Conservation (phyloP, 2,113 vertebrate genomes). For the Pollachius pollachius region DNA sequence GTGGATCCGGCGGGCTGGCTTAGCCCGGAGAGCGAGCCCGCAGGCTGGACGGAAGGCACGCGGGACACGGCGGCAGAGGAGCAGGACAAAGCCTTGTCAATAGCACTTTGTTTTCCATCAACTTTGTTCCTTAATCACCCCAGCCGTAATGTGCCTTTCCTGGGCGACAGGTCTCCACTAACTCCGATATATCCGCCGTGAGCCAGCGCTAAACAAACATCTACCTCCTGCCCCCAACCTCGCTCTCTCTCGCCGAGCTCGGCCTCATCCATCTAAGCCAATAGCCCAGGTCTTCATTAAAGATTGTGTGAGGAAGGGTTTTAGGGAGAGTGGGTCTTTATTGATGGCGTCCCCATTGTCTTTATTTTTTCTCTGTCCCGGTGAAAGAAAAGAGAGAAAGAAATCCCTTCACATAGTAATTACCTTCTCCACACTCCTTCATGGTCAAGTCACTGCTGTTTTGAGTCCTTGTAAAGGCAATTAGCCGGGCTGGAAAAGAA, state of each 20-base stretch:
- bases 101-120: conserved; percentile 72
- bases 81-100: conserved; percentile 71
- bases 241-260: conserved; percentile 44
- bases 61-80: conserved; percentile 42
- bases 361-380: conserved; percentile 35
- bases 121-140: conserved; percentile 74
- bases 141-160: conserved; percentile 61
- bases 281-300: conserved; percentile 74
- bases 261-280: conserved; percentile 68
- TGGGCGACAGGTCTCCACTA: conserved; percentile 48
- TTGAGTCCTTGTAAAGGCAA: conserved; percentile 56
- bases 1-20: conserved; percentile 64
- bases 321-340: conserved; percentile 62
- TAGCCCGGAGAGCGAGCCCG: conserved; percentile 57
- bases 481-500: conserved; percentile 43
- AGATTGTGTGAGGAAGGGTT: conserved; percentile 57
- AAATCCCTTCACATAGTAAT: conserved; percentile 58
- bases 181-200: conserved; percentile 65
- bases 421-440: conserved; percentile 51
- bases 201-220: conserved; percentile 68
- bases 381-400: conserved; percentile 23
- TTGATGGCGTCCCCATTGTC: conserved; percentile 71
- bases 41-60: conserved; percentile 53
- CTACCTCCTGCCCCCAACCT: conserved; percentile 58
- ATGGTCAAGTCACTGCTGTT: conserved; percentile 57